These are phyloP conservation scores for Porphyrio hochstetteri DNA, from an alignment of 2,113 vertebrate species.

Conservation along the genomic window DNA sequence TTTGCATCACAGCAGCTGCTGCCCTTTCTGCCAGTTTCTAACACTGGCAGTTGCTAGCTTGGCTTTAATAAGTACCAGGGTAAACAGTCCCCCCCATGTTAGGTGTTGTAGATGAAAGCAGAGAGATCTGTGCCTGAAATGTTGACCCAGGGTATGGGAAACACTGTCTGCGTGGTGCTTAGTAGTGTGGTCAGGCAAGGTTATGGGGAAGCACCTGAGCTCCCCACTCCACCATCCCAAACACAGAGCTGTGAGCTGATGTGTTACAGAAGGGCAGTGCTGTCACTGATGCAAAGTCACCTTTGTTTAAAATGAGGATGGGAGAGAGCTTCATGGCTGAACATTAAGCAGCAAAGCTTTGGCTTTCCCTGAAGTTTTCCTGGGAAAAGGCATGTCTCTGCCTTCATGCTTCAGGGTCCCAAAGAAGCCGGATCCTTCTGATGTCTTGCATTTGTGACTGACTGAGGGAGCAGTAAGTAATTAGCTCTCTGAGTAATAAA, in stretches of 20 bases:
- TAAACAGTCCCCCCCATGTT: constrained; percentile 52
- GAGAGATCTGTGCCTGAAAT: neutral
- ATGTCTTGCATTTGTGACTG: neutral
- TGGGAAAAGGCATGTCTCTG: neutral
- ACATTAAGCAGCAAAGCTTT: neutral
- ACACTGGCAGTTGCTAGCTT: neutral
- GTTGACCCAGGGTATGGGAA: neutral
- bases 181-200: neutral
- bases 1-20: constrained; percentile 23
- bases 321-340: neutral
- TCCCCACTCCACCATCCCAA: neutral
- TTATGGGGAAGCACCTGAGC: neutral
- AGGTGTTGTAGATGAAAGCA: constrained; percentile 23
- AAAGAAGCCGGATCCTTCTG: neutral
- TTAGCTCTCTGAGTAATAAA: constrained; percentile 14
- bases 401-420: neutral
- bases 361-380: neutral
- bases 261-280: neutral
- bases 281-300: neutral
- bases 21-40: constrained; percentile 38
- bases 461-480: neutral
- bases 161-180: constrained; percentile 29
- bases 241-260: neutral
- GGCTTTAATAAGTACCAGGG: neutral
- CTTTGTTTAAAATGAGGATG: neutral